Conservation (phyloP, 2,113 vertebrate species). For the Marmota monax region DNA sequence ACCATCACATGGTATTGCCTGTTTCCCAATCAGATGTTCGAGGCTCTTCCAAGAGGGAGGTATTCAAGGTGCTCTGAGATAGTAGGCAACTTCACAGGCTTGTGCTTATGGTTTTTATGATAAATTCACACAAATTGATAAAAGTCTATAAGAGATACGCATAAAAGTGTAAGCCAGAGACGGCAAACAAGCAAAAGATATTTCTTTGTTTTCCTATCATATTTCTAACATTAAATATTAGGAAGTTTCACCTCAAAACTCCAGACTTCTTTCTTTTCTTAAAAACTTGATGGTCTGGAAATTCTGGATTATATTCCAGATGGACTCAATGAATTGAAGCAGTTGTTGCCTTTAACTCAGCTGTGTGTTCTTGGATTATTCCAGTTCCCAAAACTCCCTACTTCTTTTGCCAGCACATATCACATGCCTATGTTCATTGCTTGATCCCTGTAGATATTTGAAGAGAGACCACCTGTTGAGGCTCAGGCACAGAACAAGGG, state of each 20-base stretch:
- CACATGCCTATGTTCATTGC: not conserved
- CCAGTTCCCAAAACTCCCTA: not conserved
- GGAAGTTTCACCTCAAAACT: not conserved
- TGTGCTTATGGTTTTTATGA: not conserved
- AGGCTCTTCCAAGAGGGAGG: not conserved
- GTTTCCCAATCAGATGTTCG: not conserved
- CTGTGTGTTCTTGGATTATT: not conserved
- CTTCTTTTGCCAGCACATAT: not conserved
- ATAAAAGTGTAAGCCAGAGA: not conserved
- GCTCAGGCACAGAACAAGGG: not conserved
- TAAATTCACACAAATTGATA: slow-evolving; percentile 15
- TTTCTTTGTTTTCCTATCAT: not conserved
- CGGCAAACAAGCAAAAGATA: not conserved
- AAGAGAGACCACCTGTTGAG: not conserved
- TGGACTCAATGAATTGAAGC: not conserved
- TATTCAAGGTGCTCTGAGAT: not conserved
- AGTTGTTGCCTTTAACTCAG: not conserved
- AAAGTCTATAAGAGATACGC: not conserved
- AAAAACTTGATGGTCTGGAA: not conserved
- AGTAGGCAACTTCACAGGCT: rapidly evolving
- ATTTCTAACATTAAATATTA: not conserved
- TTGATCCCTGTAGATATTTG: not conserved
- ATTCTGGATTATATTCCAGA: not conserved
- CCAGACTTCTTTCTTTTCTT: not conserved
- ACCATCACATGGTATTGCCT: not conserved